Conservation (phyloP, 23 tunicate genomes). For the Corella eumyota region DNA sequence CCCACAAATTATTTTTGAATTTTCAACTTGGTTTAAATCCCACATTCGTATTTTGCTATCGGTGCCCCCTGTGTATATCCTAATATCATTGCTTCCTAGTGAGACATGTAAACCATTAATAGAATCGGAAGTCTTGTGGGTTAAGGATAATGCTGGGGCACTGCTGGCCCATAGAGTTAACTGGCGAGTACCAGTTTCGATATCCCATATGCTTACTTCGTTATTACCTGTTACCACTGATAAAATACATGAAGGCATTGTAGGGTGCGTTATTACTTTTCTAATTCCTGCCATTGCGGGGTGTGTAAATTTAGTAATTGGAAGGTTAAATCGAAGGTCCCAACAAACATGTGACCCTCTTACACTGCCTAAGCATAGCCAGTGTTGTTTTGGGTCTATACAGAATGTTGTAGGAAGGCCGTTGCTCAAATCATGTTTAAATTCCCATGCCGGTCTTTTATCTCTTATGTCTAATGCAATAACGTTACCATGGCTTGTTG, state of each 20-base stretch:
- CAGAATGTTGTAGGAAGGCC: slow-evolving; percentile 78
- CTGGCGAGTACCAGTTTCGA: slow-evolving; percentile 67
- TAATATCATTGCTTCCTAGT: slow-evolving; percentile 15
- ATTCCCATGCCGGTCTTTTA: slow-evolving; percentile 26
- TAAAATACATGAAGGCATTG: slow-evolving; percentile 47
- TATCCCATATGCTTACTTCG: slow-evolving; percentile 74
- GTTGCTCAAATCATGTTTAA: slow-evolving; percentile 49
- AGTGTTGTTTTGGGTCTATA: slow-evolving; percentile 65
- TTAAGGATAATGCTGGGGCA: slow-evolving; percentile 48
- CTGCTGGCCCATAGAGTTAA: slow-evolving; percentile 81
- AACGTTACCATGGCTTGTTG: slow-evolving; percentile 62
- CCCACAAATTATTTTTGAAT: slow-evolving; percentile 57
- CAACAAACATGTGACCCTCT: slow-evolving; percentile 70
- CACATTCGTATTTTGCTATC: slow-evolving; percentile 71
- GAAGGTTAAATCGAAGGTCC: slow-evolving; percentile 85
- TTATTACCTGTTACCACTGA: slow-evolving; percentile 84
- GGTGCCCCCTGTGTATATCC: slow-evolving; percentile 73
- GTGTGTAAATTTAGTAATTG: slow-evolving; percentile 64
- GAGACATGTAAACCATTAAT: slow-evolving; percentile 60
- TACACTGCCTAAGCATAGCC: slow-evolving; percentile 80
- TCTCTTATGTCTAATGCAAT: slow-evolving; percentile 49
- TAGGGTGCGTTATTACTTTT: slow-evolving; percentile 45
- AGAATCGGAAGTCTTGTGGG: slow-evolving; percentile 53
- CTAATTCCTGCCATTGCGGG: slow-evolving; percentile 50
- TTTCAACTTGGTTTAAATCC: slow-evolving; percentile 41